These are phyloP conservation scores for Drosophila acutilabella DNA, from an alignment of 2,888 invertebrate species.

Conservation along the genomic window DNA sequence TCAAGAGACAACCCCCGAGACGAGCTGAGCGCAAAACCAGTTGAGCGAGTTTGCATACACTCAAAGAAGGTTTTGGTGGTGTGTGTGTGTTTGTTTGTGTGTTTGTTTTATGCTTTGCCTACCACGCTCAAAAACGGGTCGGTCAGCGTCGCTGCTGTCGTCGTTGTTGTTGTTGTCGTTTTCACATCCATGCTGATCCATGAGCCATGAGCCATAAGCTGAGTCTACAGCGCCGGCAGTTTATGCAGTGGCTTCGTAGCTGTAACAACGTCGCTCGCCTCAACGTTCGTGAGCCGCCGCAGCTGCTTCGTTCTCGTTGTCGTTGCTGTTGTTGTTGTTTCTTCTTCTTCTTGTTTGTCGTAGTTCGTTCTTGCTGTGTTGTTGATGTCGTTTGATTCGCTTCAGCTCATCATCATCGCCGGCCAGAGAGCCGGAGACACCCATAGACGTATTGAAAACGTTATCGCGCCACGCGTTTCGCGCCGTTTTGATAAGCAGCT, in stretches of 20 bases:
- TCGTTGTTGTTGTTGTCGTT: constrained; percentile 1
- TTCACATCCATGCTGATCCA: constrained; percentile 54
- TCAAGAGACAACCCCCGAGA: constrained; percentile 67
- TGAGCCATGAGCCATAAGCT: constrained; percentile 44
- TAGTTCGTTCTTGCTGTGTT: constrained; percentile 4
- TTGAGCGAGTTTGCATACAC: constrained; percentile 66
- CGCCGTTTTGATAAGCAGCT: constrained; percentile 60
- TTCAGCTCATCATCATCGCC: constrained; percentile 28
- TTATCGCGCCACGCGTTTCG: constrained; percentile 66
- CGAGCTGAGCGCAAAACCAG: constrained; percentile 63
- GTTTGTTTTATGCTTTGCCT: constrained; percentile 58
- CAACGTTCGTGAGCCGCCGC: constrained; percentile 50
- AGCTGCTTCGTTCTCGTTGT: constrained; percentile 29
- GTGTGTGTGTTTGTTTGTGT: constrained; percentile 40
- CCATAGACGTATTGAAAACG: constrained; percentile 25
- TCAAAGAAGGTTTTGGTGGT: constrained; percentile 16
- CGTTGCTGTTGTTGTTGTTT: background rate
- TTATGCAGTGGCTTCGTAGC: constrained; percentile 77
- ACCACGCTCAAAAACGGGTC: constrained; percentile 65
- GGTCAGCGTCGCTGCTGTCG: constrained; percentile 16
- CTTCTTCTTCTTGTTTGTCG: constrained; percentile 13
- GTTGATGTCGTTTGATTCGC: constrained; percentile 2
- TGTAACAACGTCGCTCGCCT: constrained; percentile 75
- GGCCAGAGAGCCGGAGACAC: constrained; percentile 27
- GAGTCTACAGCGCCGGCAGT: constrained; percentile 69